Evolutionary conservation across 2,888 invertebrate species (phyloP).

Genomic region (Sthenelais limicola): DNA sequence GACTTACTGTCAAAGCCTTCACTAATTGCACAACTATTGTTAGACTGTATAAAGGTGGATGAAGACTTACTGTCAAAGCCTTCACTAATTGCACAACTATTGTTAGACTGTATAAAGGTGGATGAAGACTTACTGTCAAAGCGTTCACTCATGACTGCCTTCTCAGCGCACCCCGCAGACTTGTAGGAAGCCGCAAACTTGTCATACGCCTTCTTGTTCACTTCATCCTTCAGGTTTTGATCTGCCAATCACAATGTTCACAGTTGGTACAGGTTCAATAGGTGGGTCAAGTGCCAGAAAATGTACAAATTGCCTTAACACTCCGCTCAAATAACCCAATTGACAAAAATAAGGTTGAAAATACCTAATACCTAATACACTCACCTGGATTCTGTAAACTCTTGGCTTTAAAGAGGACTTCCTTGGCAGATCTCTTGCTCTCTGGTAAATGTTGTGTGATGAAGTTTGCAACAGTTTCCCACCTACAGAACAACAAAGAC

Average conservation of each 20-base stretch:
- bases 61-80: too few species aligned
- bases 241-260: conserved; percentile 19
- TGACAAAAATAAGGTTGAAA: too few species aligned
- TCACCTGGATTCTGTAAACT: conserved; percentile 84
- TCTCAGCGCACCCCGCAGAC: conserved; percentile 73
- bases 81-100: too few species aligned
- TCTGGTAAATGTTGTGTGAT: conserved; percentile 79
- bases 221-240: conserved; percentile 82
- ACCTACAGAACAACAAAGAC: conserved; percentile 69
- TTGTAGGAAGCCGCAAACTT: conserved; percentile 89
- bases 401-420: conserved; percentile 95
- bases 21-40: too few species aligned
- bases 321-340: too few species aligned
- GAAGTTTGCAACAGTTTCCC: conserved; percentile 96
- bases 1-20: too few species aligned
- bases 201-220: conserved; percentile 92
- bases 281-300: too few species aligned
- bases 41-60: too few species aligned
- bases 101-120: too few species aligned
- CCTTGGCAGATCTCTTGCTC: conserved; percentile 81
- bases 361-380: too few species aligned
- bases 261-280: too few species aligned
- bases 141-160: conserved; percentile 82
- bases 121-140: conserved; percentile 74
- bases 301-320: too few species aligned